phyloP scores from a whole-genome alignment of 2,888 invertebrate species.

The Empis stercorea region DNA sequence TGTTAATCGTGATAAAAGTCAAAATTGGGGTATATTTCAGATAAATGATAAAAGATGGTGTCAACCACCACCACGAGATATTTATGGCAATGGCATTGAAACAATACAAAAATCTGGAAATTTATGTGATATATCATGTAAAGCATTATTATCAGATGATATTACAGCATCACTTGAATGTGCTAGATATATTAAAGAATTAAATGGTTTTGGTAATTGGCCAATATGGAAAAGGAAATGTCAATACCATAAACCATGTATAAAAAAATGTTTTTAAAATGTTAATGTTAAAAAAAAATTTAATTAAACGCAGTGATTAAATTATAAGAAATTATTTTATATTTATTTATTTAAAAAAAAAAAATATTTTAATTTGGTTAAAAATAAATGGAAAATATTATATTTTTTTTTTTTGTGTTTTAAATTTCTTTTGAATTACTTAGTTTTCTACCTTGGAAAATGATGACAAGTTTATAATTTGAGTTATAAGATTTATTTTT shows the following conservation, averaged over 20 bases:
- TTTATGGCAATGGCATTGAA: neutral
- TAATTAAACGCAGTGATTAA: too few species aligned
- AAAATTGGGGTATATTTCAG: slow-evolving; percentile 34
- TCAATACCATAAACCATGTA: slow-evolving; percentile 3
- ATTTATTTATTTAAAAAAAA: too few species aligned
- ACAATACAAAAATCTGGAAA: slow-evolving; percentile 23
- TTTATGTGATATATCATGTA: slow-evolving; percentile 28
- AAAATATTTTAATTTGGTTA: too few species aligned
- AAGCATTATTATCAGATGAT: slow-evolving; percentile 26
- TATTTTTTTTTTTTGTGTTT: too few species aligned
- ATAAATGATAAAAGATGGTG: slow-evolving; percentile 36
- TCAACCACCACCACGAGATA: slow-evolving; percentile 17
- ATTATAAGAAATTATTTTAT: too few species aligned
- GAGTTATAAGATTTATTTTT: too few species aligned
- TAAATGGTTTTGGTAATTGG: slow-evolving; percentile 1
- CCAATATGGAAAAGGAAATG: slow-evolving; percentile 2
- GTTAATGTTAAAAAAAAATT: too few species aligned
- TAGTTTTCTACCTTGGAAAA: too few species aligned
- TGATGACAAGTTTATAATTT: too few species aligned
- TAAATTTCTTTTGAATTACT: too few species aligned
- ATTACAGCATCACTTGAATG: slow-evolving; percentile 17
- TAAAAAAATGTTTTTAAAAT: slow-evolving; percentile 1
- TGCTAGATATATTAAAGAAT: slow-evolving; percentile 1
- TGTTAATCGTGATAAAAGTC: slow-evolving; percentile 38
- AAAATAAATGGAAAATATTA: too few species aligned